Evolutionary conservation across 35 echinoderm and acorn worm genomes (phyloP), one percentile per base, ranked within the genome.

Genomic region (Apostichopus parvimensis): DNA sequence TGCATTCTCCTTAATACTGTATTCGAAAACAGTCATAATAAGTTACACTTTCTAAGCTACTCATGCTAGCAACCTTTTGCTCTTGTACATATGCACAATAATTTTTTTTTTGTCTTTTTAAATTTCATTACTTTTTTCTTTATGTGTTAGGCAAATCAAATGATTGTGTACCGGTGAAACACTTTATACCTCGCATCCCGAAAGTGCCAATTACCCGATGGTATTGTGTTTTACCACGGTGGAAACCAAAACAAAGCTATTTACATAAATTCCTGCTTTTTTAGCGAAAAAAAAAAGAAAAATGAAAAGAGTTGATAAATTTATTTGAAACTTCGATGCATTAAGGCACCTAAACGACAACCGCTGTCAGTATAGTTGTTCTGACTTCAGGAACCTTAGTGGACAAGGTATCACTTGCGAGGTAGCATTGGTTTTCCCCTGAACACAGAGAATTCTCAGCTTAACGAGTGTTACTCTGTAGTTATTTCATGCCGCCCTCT

Each of bases 221-320:
- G 34, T 53, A 24, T 82, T 14, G 79, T 82, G 79, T 82, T 54
- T 45, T 82, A 82, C 79, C 34, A 54, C n/a, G 86, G 86, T 88
- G 86, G 86, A 88, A 88, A 88, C 86, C 86, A 88, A 88, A 84
- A 61, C 7, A 25, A 84, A 84, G 86, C 86, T 88, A 88, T 88
- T 88, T 88, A 88, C 86, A 88, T 88, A 88, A 88, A 88, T 73
- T 88, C 86, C 68, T 88, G 86, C 86, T 88, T 73, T 87, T 87
- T 88, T 71, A 88, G 86, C 86, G 61, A 73, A 60, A 88, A 87
- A n/a, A 83, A 83, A 54, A 61, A 61, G 12, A 82, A 26, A 52
- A 82, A 24, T 61, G 59, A 88, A 88, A 73, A 75, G 71, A 75
- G 71, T 88, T 88, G 60, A 88, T 88, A 88, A 88, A 88, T 73